Evolutionary conservation across 2,888 invertebrate genomes (phyloP).

Genomic region (Drepana falcataria): DNA sequence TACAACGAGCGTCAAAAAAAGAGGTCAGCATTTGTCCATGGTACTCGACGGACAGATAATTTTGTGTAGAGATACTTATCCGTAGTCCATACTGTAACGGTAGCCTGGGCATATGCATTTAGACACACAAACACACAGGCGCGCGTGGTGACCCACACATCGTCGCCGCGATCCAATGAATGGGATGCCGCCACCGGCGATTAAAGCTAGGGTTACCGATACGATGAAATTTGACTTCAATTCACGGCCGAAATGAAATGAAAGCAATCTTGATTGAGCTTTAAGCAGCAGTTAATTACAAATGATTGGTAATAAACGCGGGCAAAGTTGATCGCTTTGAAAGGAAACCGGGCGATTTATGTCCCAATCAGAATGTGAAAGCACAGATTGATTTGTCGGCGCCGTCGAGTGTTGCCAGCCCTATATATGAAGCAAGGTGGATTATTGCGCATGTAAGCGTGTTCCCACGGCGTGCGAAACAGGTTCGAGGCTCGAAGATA

Average conservation of each 20-base stretch:
- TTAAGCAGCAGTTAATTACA: constrained; percentile 9
- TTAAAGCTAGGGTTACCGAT: constrained; percentile 48
- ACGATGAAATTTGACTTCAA: constrained; percentile 11
- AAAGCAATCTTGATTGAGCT: constrained; percentile 8
- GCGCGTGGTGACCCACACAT: constrained; percentile 20
- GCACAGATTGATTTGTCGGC: constrained; percentile 27
- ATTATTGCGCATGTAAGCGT: constrained; percentile 64
- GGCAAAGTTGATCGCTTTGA: constrained; percentile 13
- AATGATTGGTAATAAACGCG: constrained; percentile 11
- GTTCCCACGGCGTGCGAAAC: constrained; percentile 75
- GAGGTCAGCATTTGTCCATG: constrained; percentile 48
- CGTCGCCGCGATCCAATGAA: constrained; percentile 40
- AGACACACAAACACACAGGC: constrained; percentile 14
- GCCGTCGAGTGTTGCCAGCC: constrained; percentile 36
- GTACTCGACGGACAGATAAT: constrained; percentile 35
- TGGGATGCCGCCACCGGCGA: constrained; percentile 60
- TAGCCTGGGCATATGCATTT: constrained; percentile 38
- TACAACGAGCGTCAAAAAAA: constrained; percentile 40
- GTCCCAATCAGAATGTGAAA: constrained; percentile 38
- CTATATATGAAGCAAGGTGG: constrained; percentile 64
- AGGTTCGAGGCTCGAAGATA: constrained; percentile 63
- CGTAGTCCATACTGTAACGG: constrained; percentile 47
- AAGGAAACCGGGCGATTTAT: constrained; percentile 18
- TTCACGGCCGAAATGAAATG: constrained; percentile 14
- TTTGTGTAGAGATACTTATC: constrained; percentile 44